Conservation (phyloP, 2,113 vertebrate genomes). For the Gymnobelideus leadbeateri region DNA sequence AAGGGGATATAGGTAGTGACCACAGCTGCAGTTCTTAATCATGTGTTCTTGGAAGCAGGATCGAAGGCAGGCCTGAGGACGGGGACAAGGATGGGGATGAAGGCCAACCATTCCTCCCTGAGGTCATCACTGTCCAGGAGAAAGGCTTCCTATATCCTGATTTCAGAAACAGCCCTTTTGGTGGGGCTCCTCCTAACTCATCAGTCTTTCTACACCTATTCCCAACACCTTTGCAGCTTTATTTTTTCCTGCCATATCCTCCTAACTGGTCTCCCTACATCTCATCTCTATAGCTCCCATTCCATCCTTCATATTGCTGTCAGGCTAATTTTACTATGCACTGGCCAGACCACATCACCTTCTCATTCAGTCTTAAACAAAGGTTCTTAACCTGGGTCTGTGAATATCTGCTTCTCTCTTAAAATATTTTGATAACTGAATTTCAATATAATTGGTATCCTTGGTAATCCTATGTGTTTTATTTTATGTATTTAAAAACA, state of each 20-base stretch:
- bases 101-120: fast-evolving
- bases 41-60: constrained; percentile 88
- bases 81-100: background rate
- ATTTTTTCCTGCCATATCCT: background rate
- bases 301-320: background rate
- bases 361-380: background rate
- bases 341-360: background rate
- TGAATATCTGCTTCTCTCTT: background rate
- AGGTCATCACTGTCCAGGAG: background rate
- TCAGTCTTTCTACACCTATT: background rate
- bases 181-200: background rate
- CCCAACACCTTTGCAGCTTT: background rate
- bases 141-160: background rate
- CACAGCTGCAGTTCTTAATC: constrained; percentile 82
- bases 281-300: background rate
- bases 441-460: background rate
- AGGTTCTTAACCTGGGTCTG: background rate
- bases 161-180: background rate
- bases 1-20: constrained; percentile 85
- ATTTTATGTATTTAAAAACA: background rate
- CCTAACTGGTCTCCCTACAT: background rate
- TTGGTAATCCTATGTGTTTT: background rate
- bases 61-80: constrained; percentile 86
- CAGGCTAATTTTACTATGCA: background rate
- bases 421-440: background rate